A percentile compares a stretch with the other conserved stretches of the same genome.
phyloP scores from a whole-genome alignment of 2,113 vertebrate species.

The Seriola quinqueradiata region DNA sequence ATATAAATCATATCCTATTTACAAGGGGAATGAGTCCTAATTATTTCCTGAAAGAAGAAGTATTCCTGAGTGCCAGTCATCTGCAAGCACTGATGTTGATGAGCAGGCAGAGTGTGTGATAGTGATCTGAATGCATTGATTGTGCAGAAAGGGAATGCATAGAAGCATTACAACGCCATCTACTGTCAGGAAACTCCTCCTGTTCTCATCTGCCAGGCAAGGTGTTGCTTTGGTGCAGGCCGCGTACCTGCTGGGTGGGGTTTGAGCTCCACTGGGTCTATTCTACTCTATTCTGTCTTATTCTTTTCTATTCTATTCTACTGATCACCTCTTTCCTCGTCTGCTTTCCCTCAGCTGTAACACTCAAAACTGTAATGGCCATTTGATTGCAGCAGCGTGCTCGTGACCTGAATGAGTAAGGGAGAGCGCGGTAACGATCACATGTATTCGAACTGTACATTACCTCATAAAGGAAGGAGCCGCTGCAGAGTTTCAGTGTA shows the following conservation, averaged over 20 bases:
- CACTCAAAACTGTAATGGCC: constrained; percentile 53
- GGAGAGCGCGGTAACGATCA: neutral
- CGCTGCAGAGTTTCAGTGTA: constrained; percentile 63
- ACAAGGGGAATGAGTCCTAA: neutral
- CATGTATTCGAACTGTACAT: constrained; percentile 62
- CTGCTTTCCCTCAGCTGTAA: constrained; percentile 63
- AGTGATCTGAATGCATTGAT: constrained; percentile 47
- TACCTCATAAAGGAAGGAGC: constrained; percentile 61
- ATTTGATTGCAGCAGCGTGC: constrained; percentile 65
- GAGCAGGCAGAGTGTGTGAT: constrained; percentile 26
- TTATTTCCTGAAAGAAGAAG: neutral
- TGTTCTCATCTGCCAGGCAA: constrained; percentile 10
- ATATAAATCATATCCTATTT: neutral
- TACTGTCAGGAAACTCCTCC: constrained; percentile 57
- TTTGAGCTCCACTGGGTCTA: neutral
- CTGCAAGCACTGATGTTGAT: constrained; percentile 25
- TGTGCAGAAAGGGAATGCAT: constrained; percentile 25
- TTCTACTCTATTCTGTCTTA: neutral
- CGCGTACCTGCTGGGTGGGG: constrained; percentile 34
- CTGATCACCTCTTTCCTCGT: neutral
- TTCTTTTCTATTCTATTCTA: neutral
- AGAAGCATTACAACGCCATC: constrained; percentile 74
- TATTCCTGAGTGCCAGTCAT: neutral
- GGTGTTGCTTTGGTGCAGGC: constrained; percentile 15
- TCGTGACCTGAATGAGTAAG: constrained; percentile 37